Evolutionary conservation across 1,140 invertebrate genomes (phyloP), one percentile per base, ranked within the genome.

Genomic region (Zophobas atratus): DNA sequence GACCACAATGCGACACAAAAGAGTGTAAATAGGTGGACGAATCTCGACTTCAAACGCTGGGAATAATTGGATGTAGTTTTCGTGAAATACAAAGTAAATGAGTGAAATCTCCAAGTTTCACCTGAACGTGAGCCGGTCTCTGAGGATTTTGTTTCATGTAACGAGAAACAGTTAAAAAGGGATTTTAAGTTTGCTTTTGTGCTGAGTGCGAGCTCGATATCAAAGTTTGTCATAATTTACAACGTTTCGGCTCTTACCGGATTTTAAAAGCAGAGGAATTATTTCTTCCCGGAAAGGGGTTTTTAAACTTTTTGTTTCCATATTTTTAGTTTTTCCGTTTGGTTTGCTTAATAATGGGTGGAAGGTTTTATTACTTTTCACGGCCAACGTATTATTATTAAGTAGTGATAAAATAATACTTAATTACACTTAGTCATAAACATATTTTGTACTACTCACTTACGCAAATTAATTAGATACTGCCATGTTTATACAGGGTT

Each of bases 11-110:
- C n/a, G 39, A 8, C n/a, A 67, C 8, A 67, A 67, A 67, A 67
- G 60, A 67, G 60, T 43, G 60, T 67, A 67, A 67, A 43, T 67
- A 67, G 6, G 20, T 63, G 35, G 57, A 63, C 57, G 38, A 39
- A 32, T 36, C 38, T 36, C 57, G 34, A 39, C 60, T 43, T 67
- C 60, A 67, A 67, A 67, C 39, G 60, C 5, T 1, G n/a, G 35
- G 60, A 67, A 67, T 32, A 67, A 67, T 67, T 41, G 38, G 6
- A 43, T 43, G 39, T 41, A 46, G 60, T 67, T 1, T 63, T 4
- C 36, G 6, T 51, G 43, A 2, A 20, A 20, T 51, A 51, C 49
- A 51, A 51, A 51, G 49, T 51, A 63, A 63, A 63, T 63, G 57
- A 41, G 36, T 35, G 5, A 41, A 63, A 41, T 63, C 38, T 63